These are phyloP conservation scores for Empidonax traillii DNA, from an alignment of 2,113 vertebrate species.

Conservation along the genomic window DNA sequence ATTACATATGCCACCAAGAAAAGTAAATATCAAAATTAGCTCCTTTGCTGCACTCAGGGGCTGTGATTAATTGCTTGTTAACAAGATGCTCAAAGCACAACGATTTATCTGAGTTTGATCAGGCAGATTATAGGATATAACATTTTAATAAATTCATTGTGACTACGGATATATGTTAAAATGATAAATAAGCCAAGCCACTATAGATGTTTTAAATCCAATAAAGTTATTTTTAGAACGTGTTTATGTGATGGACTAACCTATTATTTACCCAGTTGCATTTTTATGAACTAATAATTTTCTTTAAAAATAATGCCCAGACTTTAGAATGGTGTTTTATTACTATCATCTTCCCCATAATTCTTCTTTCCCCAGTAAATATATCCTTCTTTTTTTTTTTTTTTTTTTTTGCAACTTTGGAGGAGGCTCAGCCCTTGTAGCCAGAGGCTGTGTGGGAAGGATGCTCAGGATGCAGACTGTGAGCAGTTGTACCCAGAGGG, in stretches of 20 bases:
- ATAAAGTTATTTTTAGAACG: conserved; percentile 71
- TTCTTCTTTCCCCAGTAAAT: conserved; percentile 62
- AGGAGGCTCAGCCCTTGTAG: neutral
- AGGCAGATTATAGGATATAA: conserved; percentile 73
- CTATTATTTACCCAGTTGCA: conserved; percentile 72
- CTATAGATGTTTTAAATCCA: conserved; percentile 67
- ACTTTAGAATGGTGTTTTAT: conserved; percentile 66
- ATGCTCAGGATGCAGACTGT: neutral
- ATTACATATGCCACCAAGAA: conserved; percentile 40
- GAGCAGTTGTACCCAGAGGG: neutral
- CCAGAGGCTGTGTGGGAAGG: neutral
- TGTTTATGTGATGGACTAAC: conserved; percentile 72
- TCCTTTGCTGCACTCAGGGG: conserved; percentile 46
- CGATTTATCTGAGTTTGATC: conserved; percentile 74
- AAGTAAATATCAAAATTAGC: conserved; percentile 63
- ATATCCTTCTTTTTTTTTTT: neutral
- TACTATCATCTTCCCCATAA: conserved; percentile 16
- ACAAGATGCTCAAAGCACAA: conserved; percentile 65
- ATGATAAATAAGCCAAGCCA: conserved; percentile 65
- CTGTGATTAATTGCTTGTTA: conserved; percentile 75
- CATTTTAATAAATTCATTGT: conserved; percentile 75
- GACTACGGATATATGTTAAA: conserved; percentile 65
- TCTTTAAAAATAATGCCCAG: neutral
- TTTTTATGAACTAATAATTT: conserved; percentile 72
- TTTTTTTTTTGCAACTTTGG: neutral